Evolutionary conservation across 1,140 invertebrate genomes (phyloP).

Genomic region (Drosophila bocki): DNA sequence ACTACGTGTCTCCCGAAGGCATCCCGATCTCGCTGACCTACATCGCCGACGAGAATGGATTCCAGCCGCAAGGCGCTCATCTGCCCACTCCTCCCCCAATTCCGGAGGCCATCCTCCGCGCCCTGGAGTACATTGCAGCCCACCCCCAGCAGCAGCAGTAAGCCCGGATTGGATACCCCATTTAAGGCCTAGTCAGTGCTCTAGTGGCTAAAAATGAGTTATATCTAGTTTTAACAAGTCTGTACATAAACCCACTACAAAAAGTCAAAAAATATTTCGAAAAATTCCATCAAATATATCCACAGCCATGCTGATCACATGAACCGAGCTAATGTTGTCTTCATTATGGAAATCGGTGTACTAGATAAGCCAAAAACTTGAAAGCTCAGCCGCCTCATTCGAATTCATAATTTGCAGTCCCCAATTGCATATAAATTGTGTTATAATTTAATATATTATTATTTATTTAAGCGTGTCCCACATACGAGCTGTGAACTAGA

Average conservation of each 20-base stretch:
- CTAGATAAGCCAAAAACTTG: slow-evolving; percentile 18
- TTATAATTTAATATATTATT: slow-evolving; percentile 2
- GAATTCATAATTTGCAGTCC: slow-evolving; percentile 26
- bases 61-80: slow-evolving; percentile 85
- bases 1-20: slow-evolving; percentile 71
- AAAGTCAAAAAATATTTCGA: slow-evolving; percentile 7
- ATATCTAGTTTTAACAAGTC: slow-evolving; percentile 44
- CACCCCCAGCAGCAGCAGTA: slow-evolving; percentile 50
- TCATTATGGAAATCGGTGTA: slow-evolving; percentile 34
- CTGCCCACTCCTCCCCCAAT: slow-evolving; percentile 86
- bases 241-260: slow-evolving; percentile 45
- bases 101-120: slow-evolving; percentile 69
- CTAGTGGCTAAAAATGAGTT: slow-evolving; percentile 41
- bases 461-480: slow-evolving; percentile 17
- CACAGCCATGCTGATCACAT: slow-evolving; percentile 43
- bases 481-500: background rate
- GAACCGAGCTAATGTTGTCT: slow-evolving; percentile 21
- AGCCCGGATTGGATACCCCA: slow-evolving; percentile 8
- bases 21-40: slow-evolving; percentile 76
- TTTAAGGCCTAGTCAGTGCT: slow-evolving; percentile 51
- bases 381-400: slow-evolving; percentile 15
- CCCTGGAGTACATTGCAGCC: slow-evolving; percentile 85
- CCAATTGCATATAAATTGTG: slow-evolving; percentile 34
- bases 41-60: slow-evolving; percentile 86
- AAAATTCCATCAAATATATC: slow-evolving; percentile 34